Conservation (phyloP, 1,140 invertebrate species). For the Hycleus cichorii region DNA sequence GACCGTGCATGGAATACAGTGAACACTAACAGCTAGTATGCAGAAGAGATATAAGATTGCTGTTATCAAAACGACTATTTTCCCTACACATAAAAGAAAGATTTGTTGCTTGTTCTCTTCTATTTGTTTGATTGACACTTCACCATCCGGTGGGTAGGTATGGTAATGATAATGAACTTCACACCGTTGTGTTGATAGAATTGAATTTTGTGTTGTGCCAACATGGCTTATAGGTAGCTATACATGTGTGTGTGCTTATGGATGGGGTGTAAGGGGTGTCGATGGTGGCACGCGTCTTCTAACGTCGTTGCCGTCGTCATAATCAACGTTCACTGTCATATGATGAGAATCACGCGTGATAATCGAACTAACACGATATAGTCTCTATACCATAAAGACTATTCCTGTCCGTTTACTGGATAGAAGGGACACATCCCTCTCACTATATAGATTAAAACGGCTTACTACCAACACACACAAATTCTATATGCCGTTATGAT, state of each 20-base stretch:
- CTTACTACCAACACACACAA: constrained; percentile 7
- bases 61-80: too few species aligned
- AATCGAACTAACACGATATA: constrained; percentile 37
- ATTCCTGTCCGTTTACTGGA: not conserved
- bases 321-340: constrained; percentile 5
- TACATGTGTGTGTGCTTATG: too few species aligned
- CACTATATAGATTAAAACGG: constrained; percentile 16
- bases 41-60: too few species aligned
- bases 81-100: too few species aligned
- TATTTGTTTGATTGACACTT: too few species aligned
- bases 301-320: constrained; percentile 2
- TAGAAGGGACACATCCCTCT: not conserved
- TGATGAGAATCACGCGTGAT: constrained; percentile 34
- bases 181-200: not conserved
- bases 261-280: constrained; percentile 13
- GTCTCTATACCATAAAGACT: not conserved
- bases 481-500: not conserved
- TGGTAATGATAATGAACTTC: too few species aligned
- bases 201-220: constrained; percentile 23
- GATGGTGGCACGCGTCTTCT: constrained; percentile 23
- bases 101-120: too few species aligned
- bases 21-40: not conserved
- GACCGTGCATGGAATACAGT: not conserved
- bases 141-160: too few species aligned
- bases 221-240: constrained; percentile 23